Evolutionary conservation across 2,113 vertebrate species (phyloP), one percentile per base, ranked within the genome.

Genomic region (Albula goreensis): DNA sequence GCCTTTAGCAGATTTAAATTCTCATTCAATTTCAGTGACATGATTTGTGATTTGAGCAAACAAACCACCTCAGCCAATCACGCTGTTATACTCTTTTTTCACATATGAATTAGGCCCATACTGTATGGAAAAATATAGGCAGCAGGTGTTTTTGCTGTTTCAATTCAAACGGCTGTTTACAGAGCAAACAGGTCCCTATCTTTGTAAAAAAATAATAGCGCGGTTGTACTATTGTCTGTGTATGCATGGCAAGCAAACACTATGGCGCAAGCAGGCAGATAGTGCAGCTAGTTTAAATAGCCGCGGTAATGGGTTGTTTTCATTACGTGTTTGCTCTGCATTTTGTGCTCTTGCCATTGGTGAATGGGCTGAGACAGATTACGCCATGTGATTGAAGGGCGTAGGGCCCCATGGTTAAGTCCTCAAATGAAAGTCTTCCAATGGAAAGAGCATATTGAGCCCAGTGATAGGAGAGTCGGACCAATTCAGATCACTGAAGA

Each of bases 261-360:
- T 25, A 66, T 81, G 87, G 92, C 89, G 89, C 92, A 91, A n/a
- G 79, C 79, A 41, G 3, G 4, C 83, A 3, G 85, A 74, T 74
- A 92, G 25, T 87, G 57, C 89, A 93, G 91, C 92, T 56, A 91
- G 74, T 22, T 78, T 50, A 19, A 91, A 86, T 60, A 49, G 80
- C 8, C 82, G 81, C 83, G 86, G 66, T 82, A 87, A 31, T 66
- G 5, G 88, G 77, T 41, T 85, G 82, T 86, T 84, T 90, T 91
- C 86, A 80, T 48, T 6, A 51, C 0, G 0, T 92, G 85, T 91
- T 92, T 92, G 85, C 78, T 91, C 56, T 22, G 3, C 88, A 86
- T 91, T 89, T 13, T 82, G 17, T 0, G 0, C n/a, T 48, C 88
- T 90, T 90, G 84, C 82, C 87, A 87, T 0, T 17, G 86, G 83